These are phyloP conservation scores for Oeneis ivallda DNA, from an alignment of 2,888 invertebrate genomes.

Conservation along the genomic window DNA sequence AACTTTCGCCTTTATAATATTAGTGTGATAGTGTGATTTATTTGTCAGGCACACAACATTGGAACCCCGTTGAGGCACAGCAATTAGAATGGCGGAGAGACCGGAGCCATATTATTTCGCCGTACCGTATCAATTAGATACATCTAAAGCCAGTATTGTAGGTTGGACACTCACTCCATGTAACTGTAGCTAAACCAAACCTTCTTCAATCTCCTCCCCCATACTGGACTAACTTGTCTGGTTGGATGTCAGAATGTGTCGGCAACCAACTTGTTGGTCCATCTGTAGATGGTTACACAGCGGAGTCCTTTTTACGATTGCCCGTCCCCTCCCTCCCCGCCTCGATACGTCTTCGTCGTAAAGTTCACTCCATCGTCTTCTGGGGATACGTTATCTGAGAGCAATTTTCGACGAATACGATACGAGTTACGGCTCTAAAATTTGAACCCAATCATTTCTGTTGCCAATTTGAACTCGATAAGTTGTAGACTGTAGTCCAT, in stretches of 20 bases:
- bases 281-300: not conserved
- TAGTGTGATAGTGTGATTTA: too few species aligned
- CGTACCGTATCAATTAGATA: too few species aligned
- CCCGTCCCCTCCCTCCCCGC: not conserved
- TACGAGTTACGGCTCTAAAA: not conserved
- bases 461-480: conserved; percentile 3
- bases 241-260: not conserved
- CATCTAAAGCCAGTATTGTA: too few species aligned
- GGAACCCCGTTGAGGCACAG: too few species aligned
- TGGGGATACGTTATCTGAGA: conserved; percentile 1
- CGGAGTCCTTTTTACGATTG: conserved; percentile 13
- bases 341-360: conserved; percentile 44
- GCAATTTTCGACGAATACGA: conserved; percentile 13
- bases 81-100: too few species aligned
- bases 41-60: too few species aligned
- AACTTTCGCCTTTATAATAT: too few species aligned
- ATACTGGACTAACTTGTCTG: not conserved
- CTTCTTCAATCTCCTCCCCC: too few species aligned
- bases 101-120: too few species aligned
- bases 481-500: not conserved
- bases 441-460: conserved; percentile 8
- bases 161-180: too few species aligned
- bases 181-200: not conserved
- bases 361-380: conserved; percentile 36
- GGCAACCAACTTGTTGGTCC: conserved; percentile 36